Conservation (phyloP, 2,797 vertebrate genomes). For the Sebastes taczanowskii region DNA sequence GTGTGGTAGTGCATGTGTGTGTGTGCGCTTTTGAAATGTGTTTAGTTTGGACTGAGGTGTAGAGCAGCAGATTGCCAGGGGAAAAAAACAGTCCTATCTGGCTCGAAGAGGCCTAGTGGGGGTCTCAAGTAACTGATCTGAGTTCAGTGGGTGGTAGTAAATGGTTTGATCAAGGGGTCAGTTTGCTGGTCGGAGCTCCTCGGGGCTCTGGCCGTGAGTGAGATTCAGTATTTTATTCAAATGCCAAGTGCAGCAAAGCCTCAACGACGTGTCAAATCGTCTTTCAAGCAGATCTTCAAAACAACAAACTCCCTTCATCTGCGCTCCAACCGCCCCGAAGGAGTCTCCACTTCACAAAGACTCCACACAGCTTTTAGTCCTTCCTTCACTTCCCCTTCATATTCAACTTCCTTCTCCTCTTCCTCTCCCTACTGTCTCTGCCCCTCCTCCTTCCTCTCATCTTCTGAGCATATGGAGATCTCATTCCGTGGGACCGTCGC, state of each 20-base stretch:
- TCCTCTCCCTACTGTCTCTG: constrained; percentile 30
- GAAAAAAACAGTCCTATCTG: constrained; percentile 55
- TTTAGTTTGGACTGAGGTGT: constrained; percentile 66
- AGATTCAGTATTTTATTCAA: constrained; percentile 36
- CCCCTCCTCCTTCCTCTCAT: constrained; percentile 32
- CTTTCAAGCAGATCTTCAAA: constrained; percentile 49
- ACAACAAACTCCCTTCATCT: constrained; percentile 56
- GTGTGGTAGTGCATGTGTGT: background rate
- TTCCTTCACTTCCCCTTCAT: constrained; percentile 32
- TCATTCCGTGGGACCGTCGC: constrained; percentile 40
- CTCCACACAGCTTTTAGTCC: constrained; percentile 14
- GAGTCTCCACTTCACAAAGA: constrained; percentile 33
- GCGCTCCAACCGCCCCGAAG: constrained; percentile 27
- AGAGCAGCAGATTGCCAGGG: constrained; percentile 52
- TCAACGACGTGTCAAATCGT: constrained; percentile 39
- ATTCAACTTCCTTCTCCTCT: constrained; percentile 31
- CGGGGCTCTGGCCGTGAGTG: constrained; percentile 10
- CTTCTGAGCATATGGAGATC: constrained; percentile 50
- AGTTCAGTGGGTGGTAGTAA: constrained; percentile 62
- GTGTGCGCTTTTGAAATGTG: constrained; percentile 54
- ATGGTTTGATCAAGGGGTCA: constrained; percentile 52
- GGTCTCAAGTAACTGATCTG: constrained; percentile 67
- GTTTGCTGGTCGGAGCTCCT: constrained; percentile 26
- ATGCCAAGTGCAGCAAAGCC: constrained; percentile 46
- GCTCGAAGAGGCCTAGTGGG: constrained; percentile 40